Evolutionary conservation across 1,140 invertebrate genomes (phyloP).

Genomic region (Drosophila suzukii): DNA sequence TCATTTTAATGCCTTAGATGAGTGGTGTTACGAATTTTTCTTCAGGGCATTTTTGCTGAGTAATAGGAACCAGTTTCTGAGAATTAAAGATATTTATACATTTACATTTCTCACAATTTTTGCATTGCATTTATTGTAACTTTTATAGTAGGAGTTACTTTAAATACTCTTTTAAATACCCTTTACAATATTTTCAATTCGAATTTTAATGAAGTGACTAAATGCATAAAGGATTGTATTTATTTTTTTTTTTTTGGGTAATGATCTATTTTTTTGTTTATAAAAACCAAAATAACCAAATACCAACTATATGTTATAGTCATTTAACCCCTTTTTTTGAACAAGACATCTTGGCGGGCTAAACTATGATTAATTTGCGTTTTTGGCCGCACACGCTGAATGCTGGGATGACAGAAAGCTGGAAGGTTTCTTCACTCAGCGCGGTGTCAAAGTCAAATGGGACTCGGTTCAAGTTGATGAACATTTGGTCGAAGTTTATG

Average conservation of each 20-base stretch:
- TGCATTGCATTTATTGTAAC: background rate
- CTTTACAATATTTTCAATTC: background rate
- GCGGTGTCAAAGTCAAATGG: constrained; percentile 33
- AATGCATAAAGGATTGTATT: no score
- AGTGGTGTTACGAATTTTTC: background rate
- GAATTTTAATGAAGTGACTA: no score
- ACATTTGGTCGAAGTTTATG: constrained; percentile 42
- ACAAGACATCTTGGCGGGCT: background rate
- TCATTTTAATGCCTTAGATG: constrained; percentile 4
- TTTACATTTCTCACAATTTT: background rate
- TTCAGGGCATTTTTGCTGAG: background rate
- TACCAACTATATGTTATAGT: constrained; percentile 3
- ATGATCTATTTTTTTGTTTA: background rate
- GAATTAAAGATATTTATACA: background rate
- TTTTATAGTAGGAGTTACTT: background rate
- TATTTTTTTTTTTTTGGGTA: no score
- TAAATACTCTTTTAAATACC: background rate
- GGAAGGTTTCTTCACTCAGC: constrained; percentile 33
- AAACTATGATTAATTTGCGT: constrained; percentile 35
- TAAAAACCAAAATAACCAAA: no score
- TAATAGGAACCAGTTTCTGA: background rate
- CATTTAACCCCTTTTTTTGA: background rate
- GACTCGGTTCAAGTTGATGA: constrained; percentile 26
- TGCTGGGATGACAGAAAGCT: constrained; percentile 20
- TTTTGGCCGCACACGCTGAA: constrained; percentile 45